Conservation (phyloP, 2,888 invertebrate genomes). For the Nephrocerus scutellatus region DNA sequence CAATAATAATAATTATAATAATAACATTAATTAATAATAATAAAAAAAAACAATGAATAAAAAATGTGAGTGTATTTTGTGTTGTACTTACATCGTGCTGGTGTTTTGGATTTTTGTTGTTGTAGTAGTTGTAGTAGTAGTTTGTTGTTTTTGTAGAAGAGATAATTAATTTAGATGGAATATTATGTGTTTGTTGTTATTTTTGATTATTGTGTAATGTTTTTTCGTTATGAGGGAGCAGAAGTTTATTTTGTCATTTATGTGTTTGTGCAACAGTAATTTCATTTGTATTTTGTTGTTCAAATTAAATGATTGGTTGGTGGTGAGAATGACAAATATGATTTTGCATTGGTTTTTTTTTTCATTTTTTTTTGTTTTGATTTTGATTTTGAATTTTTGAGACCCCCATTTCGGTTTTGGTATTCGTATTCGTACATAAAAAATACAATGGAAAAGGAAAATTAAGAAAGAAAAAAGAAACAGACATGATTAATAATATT, state of each 20-base stretch:
- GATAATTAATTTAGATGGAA: constrained; percentile 12
- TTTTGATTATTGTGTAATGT: constrained; percentile 12
- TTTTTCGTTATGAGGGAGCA: no score
- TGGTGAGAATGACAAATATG: constrained; percentile 28
- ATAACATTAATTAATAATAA: no score
- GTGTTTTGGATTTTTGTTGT: constrained; percentile 36
- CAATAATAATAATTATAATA: no score
- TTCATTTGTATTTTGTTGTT: constrained; percentile 14
- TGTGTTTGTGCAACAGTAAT: no score
- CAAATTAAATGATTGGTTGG: constrained; percentile 6
- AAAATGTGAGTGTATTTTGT: constrained; percentile 32
- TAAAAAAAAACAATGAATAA: no score
- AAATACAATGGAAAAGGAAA: constrained; percentile 46
- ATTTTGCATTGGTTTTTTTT: constrained; percentile 23
- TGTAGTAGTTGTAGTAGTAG: constrained; percentile 39
- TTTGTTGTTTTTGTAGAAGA: constrained; percentile 28
- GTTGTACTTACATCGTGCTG: constrained; percentile 49
- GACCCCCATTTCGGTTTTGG: constrained; percentile 45
- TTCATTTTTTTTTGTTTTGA: constrained; percentile 22
- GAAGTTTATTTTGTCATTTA: no score
- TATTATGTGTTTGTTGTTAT: constrained; percentile 9
- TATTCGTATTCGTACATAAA: constrained; percentile 42
- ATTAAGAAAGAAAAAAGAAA: constrained; percentile 42
- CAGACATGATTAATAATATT: constrained; percentile 41
- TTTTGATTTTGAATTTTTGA: constrained; percentile 26